Conservation (phyloP, 2,797 vertebrate genomes). For the Tympanoctomys barrerae region DNA sequence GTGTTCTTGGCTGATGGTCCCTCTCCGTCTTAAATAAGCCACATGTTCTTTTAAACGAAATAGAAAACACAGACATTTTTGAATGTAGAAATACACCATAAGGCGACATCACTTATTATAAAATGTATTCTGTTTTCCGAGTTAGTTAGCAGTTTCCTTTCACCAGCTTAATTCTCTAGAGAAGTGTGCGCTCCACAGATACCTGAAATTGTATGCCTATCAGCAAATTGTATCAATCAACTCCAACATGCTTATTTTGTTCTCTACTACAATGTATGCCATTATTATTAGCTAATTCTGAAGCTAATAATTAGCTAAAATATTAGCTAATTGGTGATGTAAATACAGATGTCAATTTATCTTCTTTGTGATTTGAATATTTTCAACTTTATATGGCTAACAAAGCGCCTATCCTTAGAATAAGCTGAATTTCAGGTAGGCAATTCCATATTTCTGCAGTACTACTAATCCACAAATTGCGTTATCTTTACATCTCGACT, state of each 20-base stretch:
- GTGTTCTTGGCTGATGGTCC: neutral
- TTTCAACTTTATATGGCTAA: neutral
- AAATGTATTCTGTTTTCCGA: neutral
- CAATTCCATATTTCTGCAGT: neutral
- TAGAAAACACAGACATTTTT: neutral
- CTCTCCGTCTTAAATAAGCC: neutral
- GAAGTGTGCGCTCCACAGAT: neutral
- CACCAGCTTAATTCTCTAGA: neutral
- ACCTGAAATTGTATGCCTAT: neutral
- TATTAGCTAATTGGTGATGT: neutral
- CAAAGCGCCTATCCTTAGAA: neutral
- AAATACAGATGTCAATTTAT: neutral
- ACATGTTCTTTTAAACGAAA: conserved; percentile 11
- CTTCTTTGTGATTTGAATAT: neutral
- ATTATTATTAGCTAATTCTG: neutral
- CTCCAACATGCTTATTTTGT: neutral
- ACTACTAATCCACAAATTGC: neutral
- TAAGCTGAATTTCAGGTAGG: neutral
- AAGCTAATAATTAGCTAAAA: neutral
- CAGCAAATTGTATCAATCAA: neutral
- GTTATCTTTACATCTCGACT: neutral
- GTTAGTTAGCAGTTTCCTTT: neutral
- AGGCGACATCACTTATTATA: neutral
- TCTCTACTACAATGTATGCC: neutral
- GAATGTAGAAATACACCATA: neutral